Evolutionary conservation across 2,797 vertebrate species (phyloP).

Genomic region (Lateolabrax maculatus): DNA sequence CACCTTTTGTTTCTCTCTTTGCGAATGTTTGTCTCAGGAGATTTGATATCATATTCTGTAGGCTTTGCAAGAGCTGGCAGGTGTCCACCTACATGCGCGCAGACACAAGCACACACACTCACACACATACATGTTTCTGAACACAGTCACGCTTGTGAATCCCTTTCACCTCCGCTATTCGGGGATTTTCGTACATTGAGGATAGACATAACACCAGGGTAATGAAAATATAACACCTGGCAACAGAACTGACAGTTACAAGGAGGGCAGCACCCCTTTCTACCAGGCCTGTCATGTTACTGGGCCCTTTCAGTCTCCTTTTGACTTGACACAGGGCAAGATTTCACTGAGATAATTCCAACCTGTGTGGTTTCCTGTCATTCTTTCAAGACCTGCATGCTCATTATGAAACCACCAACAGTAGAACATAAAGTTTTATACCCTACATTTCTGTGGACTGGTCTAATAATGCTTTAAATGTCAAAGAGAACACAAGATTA

Average conservation of each 20-base stretch:
- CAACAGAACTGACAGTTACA: conserved; percentile 26
- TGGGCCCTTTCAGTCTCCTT: conserved; percentile 11
- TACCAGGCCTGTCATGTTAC: conserved; percentile 26
- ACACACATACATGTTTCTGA: background rate
- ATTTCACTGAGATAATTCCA: background rate
- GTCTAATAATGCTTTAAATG: background rate
- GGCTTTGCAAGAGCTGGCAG: conserved; percentile 34
- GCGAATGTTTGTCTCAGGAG: conserved; percentile 50
- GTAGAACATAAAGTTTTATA: background rate
- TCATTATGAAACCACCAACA: conserved; percentile 20
- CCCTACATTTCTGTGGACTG: background rate
- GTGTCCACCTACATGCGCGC: conserved; percentile 33
- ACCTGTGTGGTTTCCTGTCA: background rate
- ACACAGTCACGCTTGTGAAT: conserved; percentile 29
- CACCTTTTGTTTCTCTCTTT: conserved; percentile 32
- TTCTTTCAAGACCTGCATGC: conserved; percentile 4
- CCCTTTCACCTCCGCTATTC: conserved; percentile 5
- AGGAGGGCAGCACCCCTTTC: conserved; percentile 9
- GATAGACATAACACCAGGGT: conserved; percentile 35
- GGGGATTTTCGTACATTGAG: conserved; percentile 7
- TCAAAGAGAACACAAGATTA: background rate
- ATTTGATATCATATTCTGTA: conserved; percentile 45
- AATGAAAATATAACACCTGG: conserved; percentile 44
- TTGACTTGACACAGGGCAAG: background rate
- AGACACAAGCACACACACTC: background rate